Evolutionary conservation across 1,140 invertebrate genomes (phyloP).

Genomic region (Bombus impatiens): DNA sequence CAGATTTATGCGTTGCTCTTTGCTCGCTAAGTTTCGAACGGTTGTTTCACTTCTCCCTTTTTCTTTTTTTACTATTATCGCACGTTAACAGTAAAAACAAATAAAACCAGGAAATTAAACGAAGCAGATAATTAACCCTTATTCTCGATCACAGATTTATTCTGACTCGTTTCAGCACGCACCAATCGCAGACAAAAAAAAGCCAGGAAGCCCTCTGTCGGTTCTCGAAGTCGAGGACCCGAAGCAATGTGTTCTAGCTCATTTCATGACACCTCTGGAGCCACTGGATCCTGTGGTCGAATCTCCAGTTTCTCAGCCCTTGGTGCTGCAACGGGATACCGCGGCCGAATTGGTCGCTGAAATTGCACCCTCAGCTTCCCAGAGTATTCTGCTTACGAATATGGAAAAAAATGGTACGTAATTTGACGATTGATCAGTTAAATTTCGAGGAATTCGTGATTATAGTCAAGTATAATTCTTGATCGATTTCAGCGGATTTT

Average conservation of each 20-base stretch:
- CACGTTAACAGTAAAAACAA: background rate
- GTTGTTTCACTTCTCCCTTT: background rate
- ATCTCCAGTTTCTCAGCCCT: slow-evolving; percentile 89
- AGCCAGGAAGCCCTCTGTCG: slow-evolving; percentile 86
- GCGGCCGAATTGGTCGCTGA: slow-evolving; percentile 90
- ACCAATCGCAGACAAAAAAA: slow-evolving; percentile 84
- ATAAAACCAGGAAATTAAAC: background rate
- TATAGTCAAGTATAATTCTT: background rate
- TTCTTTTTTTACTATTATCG: background rate
- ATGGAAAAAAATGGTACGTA: slow-evolving; percentile 91
- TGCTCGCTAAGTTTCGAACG: no score
- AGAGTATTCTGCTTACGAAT: slow-evolving; percentile 91
- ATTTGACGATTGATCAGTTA: background rate
- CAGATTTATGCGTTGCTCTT: background rate
- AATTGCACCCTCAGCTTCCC: slow-evolving; percentile 87
- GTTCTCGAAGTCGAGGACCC: slow-evolving; percentile 93
- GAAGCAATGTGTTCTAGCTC: slow-evolving; percentile 92
- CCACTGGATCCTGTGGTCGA: slow-evolving; percentile 91
- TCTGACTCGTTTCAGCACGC: slow-evolving; percentile 72
- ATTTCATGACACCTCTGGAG: slow-evolving; percentile 93
- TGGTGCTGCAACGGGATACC: slow-evolving; percentile 89
- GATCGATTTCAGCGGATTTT: slow-evolving; percentile 88
- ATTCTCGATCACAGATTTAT: slow-evolving; percentile 38
- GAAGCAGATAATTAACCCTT: background rate
- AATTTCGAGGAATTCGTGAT: background rate